Conservation (phyloP, 2,113 vertebrate species). For the Machaerirhynchus nigripectus region DNA sequence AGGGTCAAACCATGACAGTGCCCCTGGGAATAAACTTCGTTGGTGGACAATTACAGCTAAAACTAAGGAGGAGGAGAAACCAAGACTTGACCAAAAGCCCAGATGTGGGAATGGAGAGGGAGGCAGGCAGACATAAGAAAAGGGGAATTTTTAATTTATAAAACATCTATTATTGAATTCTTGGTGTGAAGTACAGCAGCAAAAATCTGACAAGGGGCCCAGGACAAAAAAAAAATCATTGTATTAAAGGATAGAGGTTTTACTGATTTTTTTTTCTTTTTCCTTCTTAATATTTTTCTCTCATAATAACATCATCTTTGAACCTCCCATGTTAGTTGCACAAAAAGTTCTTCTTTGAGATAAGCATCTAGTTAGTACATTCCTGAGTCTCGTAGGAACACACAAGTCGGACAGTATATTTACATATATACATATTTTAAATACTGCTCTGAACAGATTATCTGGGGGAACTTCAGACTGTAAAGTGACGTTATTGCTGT, state of each 20-base stretch:
- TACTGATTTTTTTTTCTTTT: background rate
- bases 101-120: background rate
- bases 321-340: background rate
- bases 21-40: background rate
- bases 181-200: background rate
- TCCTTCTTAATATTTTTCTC: background rate
- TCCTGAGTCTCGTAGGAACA: background rate
- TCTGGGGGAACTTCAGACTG: background rate
- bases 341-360: background rate
- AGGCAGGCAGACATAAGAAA: background rate
- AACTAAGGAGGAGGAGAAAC: background rate
- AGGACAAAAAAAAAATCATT: background rate
- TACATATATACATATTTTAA: background rate
- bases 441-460: background rate
- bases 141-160: background rate
- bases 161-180: background rate
- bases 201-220: background rate
- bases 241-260: background rate
- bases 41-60: background rate
- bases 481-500: background rate
- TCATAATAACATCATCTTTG: background rate
- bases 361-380: background rate
- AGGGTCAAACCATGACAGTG: too few species aligned
- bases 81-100: background rate
- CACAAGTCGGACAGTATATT: background rate